Conservation (phyloP, 1,140 invertebrate genomes). For the Bacillus rossius region DNA sequence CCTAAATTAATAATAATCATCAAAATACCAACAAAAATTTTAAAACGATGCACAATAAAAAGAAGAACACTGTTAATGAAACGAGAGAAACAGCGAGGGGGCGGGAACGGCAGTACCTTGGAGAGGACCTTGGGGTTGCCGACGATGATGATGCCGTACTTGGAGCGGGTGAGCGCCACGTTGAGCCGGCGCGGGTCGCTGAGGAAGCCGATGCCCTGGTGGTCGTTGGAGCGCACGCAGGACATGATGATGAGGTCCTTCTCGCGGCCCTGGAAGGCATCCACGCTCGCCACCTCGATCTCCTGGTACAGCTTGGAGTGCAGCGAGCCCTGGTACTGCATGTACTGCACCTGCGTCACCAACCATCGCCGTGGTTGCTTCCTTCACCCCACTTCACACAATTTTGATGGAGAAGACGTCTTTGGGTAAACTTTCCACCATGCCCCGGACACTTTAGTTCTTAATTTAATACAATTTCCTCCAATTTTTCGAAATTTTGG, state of each 20-base stretch:
- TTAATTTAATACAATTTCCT: too few relatives aligned
- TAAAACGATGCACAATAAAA: too few relatives aligned
- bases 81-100: too few relatives aligned
- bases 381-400: too few relatives aligned
- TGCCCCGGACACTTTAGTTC: too few relatives aligned
- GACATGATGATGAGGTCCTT: slow-evolving; percentile 99
- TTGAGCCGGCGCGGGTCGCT: slow-evolving; percentile 97
- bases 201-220: slow-evolving; percentile 89
- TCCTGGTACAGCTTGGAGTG: slow-evolving; percentile 97
- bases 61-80: too few relatives aligned
- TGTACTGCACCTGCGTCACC: slow-evolving; percentile 73
- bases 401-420: too few relatives aligned
- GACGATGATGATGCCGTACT: slow-evolving; percentile 97
- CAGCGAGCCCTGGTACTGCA: slow-evolving; percentile 97
- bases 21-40: too few relatives aligned
- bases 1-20: too few relatives aligned
- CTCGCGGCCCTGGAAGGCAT: slow-evolving; percentile 96
- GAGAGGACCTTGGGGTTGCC: slow-evolving; percentile 98
- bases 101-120: slow-evolving; percentile 66
- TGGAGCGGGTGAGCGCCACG: slow-evolving; percentile 95
- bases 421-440: too few relatives aligned
- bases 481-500: too few relatives aligned
- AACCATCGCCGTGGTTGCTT: neutral
- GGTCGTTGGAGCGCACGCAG: slow-evolving; percentile 90
- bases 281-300: slow-evolving; percentile 98